Conservation (phyloP, 2,888 invertebrate species). For the Volucella inanis region DNA sequence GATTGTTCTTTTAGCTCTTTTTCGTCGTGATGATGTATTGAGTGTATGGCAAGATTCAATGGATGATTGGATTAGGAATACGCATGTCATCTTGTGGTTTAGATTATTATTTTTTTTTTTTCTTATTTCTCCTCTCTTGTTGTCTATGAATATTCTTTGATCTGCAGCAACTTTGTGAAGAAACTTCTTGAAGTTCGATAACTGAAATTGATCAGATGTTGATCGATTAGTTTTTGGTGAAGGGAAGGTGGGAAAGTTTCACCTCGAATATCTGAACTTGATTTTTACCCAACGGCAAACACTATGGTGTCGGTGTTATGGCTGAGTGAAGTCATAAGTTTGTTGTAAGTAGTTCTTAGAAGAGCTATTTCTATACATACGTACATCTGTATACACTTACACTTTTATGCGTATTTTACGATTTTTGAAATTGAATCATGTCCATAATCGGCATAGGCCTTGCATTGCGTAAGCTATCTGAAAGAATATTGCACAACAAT, state of each 20-base stretch:
- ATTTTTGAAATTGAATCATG: too few relatives aligned
- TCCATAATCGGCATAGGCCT: too few relatives aligned
- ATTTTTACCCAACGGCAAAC: conserved; percentile 13
- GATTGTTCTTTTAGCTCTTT: conserved; percentile 21
- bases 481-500: too few relatives aligned
- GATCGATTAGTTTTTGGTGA: conserved; percentile 49
- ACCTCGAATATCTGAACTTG: conserved; percentile 55
- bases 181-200: conserved; percentile 14
- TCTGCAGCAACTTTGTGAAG: not conserved
- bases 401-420: too few relatives aligned
- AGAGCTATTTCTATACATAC: not conserved
- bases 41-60: conserved; percentile 54
- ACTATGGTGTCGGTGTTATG: conserved; percentile 10
- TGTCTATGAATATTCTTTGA: conserved; percentile 5
- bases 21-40: conserved; percentile 20
- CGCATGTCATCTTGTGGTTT: conserved; percentile 57
- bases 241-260: conserved; percentile 52
- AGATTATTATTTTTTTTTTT: conserved; percentile 23
- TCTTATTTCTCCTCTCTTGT: not conserved
- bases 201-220: conserved; percentile 60
- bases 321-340: not conserved
- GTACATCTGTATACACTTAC: too few relatives aligned
- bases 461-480: too few relatives aligned
- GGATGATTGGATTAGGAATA: conserved; percentile 63
- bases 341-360: conserved; percentile 13